Evolutionary conservation across 1,140 invertebrate genomes (phyloP).

Genomic region (Hetaerina americana): DNA sequence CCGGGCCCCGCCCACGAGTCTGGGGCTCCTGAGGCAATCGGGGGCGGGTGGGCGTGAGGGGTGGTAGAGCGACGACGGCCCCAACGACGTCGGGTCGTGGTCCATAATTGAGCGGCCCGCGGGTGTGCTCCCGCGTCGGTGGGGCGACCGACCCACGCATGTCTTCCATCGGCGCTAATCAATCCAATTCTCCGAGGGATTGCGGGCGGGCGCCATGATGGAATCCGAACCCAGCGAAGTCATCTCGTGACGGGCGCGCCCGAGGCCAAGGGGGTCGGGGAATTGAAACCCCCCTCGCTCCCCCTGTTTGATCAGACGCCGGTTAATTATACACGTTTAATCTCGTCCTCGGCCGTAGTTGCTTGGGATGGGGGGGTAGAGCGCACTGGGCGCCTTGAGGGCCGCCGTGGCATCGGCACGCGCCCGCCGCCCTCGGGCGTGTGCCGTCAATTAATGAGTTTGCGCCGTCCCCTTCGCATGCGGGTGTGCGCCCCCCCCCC

Average conservation of each 20-base stretch:
- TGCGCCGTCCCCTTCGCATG: neutral
- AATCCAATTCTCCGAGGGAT: neutral
- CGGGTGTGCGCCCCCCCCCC: neutral
- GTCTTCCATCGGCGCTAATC: neutral
- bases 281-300: neutral
- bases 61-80: too few relatives aligned
- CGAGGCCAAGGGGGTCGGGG: neutral
- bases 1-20: too few relatives aligned
- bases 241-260: neutral
- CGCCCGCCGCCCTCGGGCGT: neutral
- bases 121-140: too few relatives aligned
- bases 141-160: too few relatives aligned
- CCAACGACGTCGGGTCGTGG: too few relatives aligned
- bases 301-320: neutral
- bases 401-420: too few relatives aligned
- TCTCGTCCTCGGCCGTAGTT: constrained; percentile 2
- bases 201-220: neutral
- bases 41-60: too few relatives aligned
- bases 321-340: constrained; percentile 13
- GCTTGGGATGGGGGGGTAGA: too few relatives aligned
- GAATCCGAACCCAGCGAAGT: neutral
- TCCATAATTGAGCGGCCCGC: too few relatives aligned
- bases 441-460: neutral
- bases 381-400: too few relatives aligned
- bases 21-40: too few relatives aligned